Evolutionary conservation across 2,113 vertebrate genomes (phyloP), one percentile per base, ranked within the genome.

Genomic region (Anser cygnoides): DNA sequence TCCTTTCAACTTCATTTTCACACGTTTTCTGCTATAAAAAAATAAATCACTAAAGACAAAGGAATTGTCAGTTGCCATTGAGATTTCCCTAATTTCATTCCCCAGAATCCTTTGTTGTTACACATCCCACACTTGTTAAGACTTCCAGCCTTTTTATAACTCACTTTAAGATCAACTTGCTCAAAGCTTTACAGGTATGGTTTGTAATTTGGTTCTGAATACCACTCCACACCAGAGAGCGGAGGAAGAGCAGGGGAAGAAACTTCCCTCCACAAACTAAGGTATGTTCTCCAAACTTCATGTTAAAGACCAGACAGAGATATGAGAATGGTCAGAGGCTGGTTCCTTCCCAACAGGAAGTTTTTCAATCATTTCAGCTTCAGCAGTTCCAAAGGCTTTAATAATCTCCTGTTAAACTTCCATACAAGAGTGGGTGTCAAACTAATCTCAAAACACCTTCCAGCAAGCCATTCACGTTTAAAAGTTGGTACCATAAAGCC

Each of bases 271-370:
- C 13, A 63, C 59, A 59, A 77, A 54, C 33, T 35, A 54, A 35
- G 9, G 3, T 3, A 16, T 3, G 2, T 41, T 86, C 26, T 55
- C 74, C 37, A 29, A 77, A 77, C 10, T 18, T 80, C 13, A 12
- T 59, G 59, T 52, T 22, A 13, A 85, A 77, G 21, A 62, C 5
- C 8, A 75, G 0, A 4, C 29, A 61, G 23, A 76, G 17, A 2
- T 35, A 37, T 13, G 13, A 16, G 0, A 0, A 33, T 2, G 5
- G 31, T 54, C n/a, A 86, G 22, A 26, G 12, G 29, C 1, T 74
- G 13, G 41, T 8, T 84, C 61, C 61, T 59, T 55, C 61, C 41
- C 41, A 83, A 5, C 2, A 7, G 1, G 3, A 85, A 76, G 2
- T 3, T 83, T 68, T 52, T 6, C 13, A 5, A 13, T 52, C 10